Percentiles rank a stretch among this genome's conserved stretches.
Evolutionary conservation across 2,888 invertebrate species (phyloP).

Genomic region (Melipona bicolor): DNA sequence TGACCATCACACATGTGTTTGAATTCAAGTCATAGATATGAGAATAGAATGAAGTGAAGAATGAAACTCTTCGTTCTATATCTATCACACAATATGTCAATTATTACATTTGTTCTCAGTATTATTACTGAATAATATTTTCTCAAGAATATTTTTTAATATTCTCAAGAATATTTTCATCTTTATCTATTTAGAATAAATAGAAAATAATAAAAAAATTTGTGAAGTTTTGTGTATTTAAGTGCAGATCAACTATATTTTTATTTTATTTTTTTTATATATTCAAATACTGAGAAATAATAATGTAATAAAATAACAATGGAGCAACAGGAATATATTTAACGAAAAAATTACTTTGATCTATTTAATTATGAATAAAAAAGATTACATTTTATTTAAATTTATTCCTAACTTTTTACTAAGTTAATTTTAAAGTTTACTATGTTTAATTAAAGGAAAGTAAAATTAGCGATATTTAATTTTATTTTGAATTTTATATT

Average conservation of each 20-base stretch:
- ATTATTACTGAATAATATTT: neutral
- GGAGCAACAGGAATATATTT: fast-evolving
- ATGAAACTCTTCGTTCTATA: neutral
- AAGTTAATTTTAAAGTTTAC: too few species aligned
- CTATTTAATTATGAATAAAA: neutral
- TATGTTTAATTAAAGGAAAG: too few species aligned
- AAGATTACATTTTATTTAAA: too few species aligned
- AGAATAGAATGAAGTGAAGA: neutral
- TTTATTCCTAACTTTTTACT: too few species aligned
- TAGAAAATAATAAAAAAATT: neutral
- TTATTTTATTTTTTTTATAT: neutral
- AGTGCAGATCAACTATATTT: neutral
- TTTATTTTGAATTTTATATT: too few species aligned
- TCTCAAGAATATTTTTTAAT: neutral
- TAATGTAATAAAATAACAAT: neutral
- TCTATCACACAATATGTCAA: neutral
- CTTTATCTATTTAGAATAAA: neutral
- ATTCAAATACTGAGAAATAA: neutral
- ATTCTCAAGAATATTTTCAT: neutral
- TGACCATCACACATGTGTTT: neutral
- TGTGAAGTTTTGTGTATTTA: neutral
- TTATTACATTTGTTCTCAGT: neutral
- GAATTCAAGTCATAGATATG: neutral
- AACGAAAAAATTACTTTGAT: neutral
- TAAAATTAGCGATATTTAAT: too few species aligned